Evolutionary conservation across 2,888 invertebrate genomes (phyloP).

Genomic region (Ypsolopha sequella): DNA sequence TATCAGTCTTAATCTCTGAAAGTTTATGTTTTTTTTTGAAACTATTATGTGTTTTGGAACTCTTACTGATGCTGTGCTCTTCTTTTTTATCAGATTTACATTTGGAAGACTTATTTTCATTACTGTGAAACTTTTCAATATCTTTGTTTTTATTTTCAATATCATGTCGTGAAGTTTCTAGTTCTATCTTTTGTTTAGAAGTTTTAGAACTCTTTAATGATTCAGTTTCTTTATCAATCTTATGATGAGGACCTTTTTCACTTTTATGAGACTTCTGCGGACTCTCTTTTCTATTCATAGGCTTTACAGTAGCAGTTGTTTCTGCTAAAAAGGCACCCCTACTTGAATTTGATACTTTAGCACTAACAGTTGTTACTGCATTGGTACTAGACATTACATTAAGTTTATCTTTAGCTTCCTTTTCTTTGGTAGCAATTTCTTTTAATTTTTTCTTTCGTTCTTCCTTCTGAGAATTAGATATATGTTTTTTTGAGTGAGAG

Average conservation of each 20-base stretch:
- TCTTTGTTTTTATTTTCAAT: conserved; percentile 13
- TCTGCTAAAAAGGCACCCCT: conserved; percentile 69
- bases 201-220: conserved; percentile 4
- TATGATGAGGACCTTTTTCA: conserved; percentile 1
- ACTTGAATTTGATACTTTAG: conserved; percentile 63
- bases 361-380: conserved; percentile 28
- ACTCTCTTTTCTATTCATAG: conserved; percentile 27
- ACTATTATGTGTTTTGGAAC: not conserved
- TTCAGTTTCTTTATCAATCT: not conserved
- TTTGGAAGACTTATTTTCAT: not conserved
- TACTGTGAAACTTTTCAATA: conserved; percentile 3
- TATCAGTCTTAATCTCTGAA: conserved; percentile 8
- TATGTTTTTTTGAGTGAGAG: conserved; percentile 20
- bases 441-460: conserved; percentile 62
- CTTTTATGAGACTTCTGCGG: conserved; percentile 6
- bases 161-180: conserved; percentile 7
- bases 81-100: not conserved
- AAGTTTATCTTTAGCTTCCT: conserved; percentile 18
- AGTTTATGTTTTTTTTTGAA: not conserved
- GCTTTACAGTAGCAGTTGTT: conserved; percentile 24
- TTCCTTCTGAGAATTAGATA: conserved; percentile 41
- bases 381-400: conserved; percentile 1
- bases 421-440: conserved; percentile 50
- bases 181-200: not conserved
- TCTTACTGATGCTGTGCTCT: not conserved